These are phyloP conservation scores for Nasonia longicornis DNA, from an alignment of 1,140 invertebrate genomes.

Conservation along the genomic window DNA sequence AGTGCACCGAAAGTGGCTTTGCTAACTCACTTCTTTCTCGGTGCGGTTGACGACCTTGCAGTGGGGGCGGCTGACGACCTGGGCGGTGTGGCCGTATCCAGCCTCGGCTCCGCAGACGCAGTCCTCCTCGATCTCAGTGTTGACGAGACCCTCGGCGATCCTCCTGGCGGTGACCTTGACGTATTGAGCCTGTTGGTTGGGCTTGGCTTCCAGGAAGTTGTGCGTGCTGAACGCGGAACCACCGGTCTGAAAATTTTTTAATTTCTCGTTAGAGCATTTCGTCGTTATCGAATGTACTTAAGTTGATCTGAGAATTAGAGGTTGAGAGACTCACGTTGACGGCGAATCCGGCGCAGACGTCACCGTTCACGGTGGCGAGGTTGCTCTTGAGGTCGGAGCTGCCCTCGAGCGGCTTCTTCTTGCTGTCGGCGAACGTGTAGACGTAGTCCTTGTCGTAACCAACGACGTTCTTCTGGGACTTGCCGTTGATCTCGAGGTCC, in stretches of 20 bases:
- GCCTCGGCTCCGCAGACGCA: conserved; percentile 68
- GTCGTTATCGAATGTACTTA: neutral
- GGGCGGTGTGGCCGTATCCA: conserved; percentile 45
- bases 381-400: conserved; percentile 67
- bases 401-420: conserved; percentile 71
- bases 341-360: conserved; percentile 72
- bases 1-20: neutral
- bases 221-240: conserved; percentile 71
- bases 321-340: conserved; percentile 61
- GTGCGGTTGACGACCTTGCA: conserved; percentile 67
- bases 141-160: conserved; percentile 66
- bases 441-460: conserved; percentile 70
- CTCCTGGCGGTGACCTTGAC: conserved; percentile 68
- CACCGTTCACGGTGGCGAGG: conserved; percentile 65
- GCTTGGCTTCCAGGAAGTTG: conserved; percentile 69
- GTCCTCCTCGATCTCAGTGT: conserved; percentile 65
- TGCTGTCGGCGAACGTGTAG: conserved; percentile 71
- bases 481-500: conserved; percentile 61
- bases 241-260: conserved; percentile 65
- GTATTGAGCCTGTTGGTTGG: conserved; percentile 72
- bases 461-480: conserved; percentile 68
- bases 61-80: conserved; percentile 54
- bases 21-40: conserved; percentile 57
- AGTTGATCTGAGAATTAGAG: neutral
- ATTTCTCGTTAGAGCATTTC: neutral